phyloP scores from a whole-genome alignment of 1,140 invertebrate species.

The Brachionus angularis region DNA sequence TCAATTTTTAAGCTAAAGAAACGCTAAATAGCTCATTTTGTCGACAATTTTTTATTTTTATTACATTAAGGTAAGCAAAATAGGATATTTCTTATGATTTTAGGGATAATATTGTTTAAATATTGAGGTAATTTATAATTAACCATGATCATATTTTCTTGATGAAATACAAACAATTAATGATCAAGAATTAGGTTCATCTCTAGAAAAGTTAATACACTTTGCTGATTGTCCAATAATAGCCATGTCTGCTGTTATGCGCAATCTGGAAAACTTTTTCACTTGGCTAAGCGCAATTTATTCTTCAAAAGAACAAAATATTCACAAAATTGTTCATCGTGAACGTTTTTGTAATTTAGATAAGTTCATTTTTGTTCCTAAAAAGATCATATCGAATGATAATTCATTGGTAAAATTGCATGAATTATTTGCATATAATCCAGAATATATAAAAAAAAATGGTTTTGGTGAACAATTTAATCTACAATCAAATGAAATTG shows the following conservation, averaged over 20 bases:
- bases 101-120: no score
- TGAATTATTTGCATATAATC: slow-evolving; percentile 11
- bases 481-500: background rate
- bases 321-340: background rate
- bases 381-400: no score
- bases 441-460: background rate
- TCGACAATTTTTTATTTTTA: no score
- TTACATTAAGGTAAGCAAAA: no score
- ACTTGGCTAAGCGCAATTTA: background rate
- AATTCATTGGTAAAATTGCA: background rate
- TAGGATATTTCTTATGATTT: no score
- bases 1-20: no score
- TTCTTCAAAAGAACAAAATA: background rate
- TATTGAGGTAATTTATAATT: no score
- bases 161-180: slow-evolving; percentile 17
- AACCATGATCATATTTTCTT: no score
- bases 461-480: slow-evolving; percentile 9
- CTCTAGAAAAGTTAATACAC: background rate
- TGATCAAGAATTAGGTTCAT: background rate
- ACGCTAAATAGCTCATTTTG: no score
- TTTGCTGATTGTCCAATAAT: slow-evolving; percentile 8
- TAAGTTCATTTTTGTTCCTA: background rate
- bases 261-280: background rate
- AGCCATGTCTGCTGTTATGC: background rate
- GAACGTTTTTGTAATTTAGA: slow-evolving; percentile 25